phyloP scores from a whole-genome alignment of 2,113 vertebrate genomes.

The Cavia porcellus region DNA sequence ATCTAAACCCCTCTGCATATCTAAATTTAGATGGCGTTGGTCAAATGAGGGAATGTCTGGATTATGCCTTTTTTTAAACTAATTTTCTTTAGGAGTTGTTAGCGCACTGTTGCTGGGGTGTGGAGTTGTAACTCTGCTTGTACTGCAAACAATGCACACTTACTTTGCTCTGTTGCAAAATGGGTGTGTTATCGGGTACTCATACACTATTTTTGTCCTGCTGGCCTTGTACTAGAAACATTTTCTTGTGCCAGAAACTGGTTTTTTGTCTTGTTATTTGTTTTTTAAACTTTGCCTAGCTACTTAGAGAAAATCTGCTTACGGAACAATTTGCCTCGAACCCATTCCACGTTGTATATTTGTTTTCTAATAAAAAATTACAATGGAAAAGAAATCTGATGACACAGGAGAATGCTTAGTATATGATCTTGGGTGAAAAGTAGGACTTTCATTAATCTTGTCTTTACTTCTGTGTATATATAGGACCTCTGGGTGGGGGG shows the following conservation, averaged over 20 bases:
- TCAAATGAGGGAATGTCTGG: background rate
- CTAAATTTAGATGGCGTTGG: background rate
- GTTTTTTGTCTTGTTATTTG: background rate
- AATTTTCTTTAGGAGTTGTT: background rate
- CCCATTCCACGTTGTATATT: background rate
- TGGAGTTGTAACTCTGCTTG: background rate
- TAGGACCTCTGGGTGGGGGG: background rate
- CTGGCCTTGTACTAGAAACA: background rate
- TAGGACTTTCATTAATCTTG: background rate
- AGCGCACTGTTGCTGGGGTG: background rate
- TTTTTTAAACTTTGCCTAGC: background rate
- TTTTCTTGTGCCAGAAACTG: background rate
- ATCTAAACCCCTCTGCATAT: background rate
- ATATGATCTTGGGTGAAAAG: background rate
- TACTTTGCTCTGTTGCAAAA: background rate
- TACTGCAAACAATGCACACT: too few species aligned
- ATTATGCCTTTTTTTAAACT: background rate
- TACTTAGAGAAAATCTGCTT: background rate
- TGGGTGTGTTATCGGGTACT: background rate
- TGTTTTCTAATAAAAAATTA: background rate
- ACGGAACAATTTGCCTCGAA: background rate
- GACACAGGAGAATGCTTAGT: background rate
- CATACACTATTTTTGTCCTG: background rate
- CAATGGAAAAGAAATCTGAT: background rate
- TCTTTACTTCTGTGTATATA: background rate